Conservation (phyloP, 2,113 vertebrate species). For the Plestiodon gilberti region DNA sequence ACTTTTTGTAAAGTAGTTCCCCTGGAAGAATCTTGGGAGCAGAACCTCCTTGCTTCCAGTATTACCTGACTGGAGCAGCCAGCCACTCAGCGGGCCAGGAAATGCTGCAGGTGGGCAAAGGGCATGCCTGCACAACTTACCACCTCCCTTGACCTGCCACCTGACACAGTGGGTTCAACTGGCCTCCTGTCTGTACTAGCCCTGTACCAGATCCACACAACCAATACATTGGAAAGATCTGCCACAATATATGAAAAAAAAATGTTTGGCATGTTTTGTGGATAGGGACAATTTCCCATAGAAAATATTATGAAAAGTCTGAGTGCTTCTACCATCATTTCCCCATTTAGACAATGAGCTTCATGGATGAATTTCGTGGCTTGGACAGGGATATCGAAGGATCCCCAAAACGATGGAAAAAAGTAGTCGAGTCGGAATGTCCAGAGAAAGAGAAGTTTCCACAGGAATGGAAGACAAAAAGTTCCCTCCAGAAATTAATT, state of each 20-base stretch:
- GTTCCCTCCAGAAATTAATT: constrained; percentile 78
- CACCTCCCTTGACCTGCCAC: too few relatives aligned
- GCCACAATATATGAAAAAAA: not conserved
- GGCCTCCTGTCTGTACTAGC: too few relatives aligned
- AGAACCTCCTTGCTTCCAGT: too few relatives aligned
- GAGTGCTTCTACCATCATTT: constrained; percentile 10
- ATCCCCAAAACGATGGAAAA: constrained; percentile 76
- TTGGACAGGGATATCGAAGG: constrained; percentile 80
- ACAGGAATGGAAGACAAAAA: constrained; percentile 80
- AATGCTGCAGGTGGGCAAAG: too few relatives aligned
- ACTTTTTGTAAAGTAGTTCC: too few relatives aligned
- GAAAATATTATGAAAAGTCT: constrained; percentile 11
- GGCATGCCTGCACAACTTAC: too few relatives aligned
- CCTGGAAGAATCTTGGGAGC: too few relatives aligned
- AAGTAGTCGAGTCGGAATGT: constrained; percentile 77
- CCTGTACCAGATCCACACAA: not conserved
- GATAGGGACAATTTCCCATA: not conserved
- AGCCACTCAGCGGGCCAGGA: too few relatives aligned
- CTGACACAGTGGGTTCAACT: too few relatives aligned
- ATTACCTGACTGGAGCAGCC: too few relatives aligned
- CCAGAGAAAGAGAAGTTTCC: constrained; percentile 81
- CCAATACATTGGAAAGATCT: not conserved
- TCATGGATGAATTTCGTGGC: constrained; percentile 79
- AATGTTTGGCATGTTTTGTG: not conserved
- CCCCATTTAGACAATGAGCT: constrained; percentile 71